A percentile compares a stretch with the other conserved stretches of the same genome.
Evolutionary conservation across 2,888 invertebrate genomes (phyloP).

Genomic region (Scaptomyza reducta): DNA sequence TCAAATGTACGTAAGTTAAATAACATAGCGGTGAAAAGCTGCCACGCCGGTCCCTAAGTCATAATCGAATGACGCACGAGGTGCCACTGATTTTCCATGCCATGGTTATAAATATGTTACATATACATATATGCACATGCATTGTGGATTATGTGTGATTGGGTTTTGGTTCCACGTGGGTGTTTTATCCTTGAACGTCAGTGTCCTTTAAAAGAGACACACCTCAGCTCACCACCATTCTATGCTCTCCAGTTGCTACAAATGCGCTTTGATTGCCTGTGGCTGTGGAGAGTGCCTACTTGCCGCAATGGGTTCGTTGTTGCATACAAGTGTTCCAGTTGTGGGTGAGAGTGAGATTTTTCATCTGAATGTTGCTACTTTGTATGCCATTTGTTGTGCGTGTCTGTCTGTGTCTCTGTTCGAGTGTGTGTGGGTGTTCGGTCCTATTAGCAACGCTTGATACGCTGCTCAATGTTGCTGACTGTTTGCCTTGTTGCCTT

Average conservation of each 20-base stretch:
- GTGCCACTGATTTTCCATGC: constrained; percentile 47
- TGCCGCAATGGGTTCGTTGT: constrained; percentile 69
- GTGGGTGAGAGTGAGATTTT: constrained; percentile 9
- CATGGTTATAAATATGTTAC: constrained; percentile 36
- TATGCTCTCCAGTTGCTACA: constrained; percentile 44
- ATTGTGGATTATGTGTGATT: constrained; percentile 9
- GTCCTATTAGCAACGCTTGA: constrained; percentile 66
- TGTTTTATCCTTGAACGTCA: constrained; percentile 55
- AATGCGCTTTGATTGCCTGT: constrained; percentile 70
- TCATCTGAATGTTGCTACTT: constrained; percentile 48
- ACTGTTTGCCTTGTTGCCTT: constrained; percentile 16
- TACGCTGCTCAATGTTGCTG: constrained; percentile 47
- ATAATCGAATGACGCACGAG: constrained; percentile 77
- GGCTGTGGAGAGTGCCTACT: constrained; percentile 38
- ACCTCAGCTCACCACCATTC: constrained; percentile 11
- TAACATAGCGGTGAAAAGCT: constrained; percentile 42
- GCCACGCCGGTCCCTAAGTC: constrained; percentile 48
- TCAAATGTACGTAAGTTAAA: constrained; percentile 59
- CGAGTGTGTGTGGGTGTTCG: constrained; percentile 23
- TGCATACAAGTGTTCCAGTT: constrained; percentile 48
- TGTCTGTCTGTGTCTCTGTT: constrained; percentile 12
- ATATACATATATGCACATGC: not conserved
- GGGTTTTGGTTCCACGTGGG: constrained; percentile 38
- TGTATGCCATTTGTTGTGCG: constrained; percentile 65
- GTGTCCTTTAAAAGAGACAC: constrained; percentile 46